A percentile compares a stretch with the other conserved stretches of the same genome.
Evolutionary conservation across 2,113 vertebrate genomes (phyloP).

Genomic region (Peromyscus californicus): DNA sequence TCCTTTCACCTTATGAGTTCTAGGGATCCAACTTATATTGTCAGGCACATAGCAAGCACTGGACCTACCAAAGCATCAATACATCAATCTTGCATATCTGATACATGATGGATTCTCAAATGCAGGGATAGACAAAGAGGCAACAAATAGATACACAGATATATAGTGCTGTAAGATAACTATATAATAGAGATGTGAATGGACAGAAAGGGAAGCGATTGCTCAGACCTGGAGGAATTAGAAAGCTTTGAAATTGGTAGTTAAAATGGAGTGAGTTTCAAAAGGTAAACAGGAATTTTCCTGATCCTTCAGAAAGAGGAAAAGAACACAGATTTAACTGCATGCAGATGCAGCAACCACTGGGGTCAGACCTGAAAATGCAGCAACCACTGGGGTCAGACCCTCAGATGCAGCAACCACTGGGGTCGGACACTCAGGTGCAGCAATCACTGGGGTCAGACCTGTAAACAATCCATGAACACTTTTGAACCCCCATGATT

Average conservation of each 20-base stretch:
- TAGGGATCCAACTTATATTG: not conserved
- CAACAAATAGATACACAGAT: not conserved
- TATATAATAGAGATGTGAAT: not conserved
- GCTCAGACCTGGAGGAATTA: not conserved
- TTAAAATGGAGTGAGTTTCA: not conserved
- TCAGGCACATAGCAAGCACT: not conserved
- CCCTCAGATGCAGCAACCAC: not conserved
- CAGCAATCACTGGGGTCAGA: not conserved
- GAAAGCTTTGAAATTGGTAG: constrained; percentile 19
- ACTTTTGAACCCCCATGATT: not conserved
- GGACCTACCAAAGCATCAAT: not conserved
- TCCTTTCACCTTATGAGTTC: not conserved
- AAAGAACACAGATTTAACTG: not conserved
- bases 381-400: not conserved
- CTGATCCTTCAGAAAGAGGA: not conserved
- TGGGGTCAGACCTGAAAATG: not conserved
- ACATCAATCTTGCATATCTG: not conserved
- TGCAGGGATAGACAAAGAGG: not conserved
- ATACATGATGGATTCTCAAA: not conserved
- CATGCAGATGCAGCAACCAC: not conserved
- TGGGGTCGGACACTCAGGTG: not conserved
- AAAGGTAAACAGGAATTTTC: not conserved
- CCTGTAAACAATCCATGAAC: not conserved
- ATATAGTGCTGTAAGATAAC: not conserved
- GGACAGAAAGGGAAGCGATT: not conserved